phyloP scores from a whole-genome alignment of 2,113 vertebrate species.

The Lagopus muta region DNA sequence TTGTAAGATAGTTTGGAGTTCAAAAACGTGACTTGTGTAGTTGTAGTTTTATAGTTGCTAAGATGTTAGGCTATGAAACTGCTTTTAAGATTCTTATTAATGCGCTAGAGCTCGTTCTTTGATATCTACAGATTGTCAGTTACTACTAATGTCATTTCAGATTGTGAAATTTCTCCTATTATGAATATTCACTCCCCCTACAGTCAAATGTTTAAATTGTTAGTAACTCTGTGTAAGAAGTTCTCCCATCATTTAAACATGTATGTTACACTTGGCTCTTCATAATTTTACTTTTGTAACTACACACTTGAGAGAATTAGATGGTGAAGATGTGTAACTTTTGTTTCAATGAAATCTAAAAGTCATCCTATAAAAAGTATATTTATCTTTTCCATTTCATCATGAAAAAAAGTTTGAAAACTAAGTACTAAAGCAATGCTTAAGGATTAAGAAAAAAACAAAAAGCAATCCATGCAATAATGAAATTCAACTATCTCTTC shows the following conservation, averaged over 20 bases:
- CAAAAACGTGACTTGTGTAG: slow-evolving; percentile 65
- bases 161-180: slow-evolving; percentile 53
- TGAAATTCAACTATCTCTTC: background rate
- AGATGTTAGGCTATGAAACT: slow-evolving; percentile 66
- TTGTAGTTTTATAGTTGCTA: slow-evolving; percentile 73
- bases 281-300: background rate
- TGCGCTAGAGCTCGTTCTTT: slow-evolving; percentile 64
- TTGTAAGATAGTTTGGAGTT: slow-evolving; percentile 70
- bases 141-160: slow-evolving; percentile 54
- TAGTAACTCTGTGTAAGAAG: slow-evolving; percentile 40
- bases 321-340: background rate
- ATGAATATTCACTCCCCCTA: slow-evolving; percentile 80
- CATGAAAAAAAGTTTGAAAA: background rate
- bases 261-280: background rate
- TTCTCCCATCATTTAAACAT: slow-evolving; percentile 8
- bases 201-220: slow-evolving; percentile 76
- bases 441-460: slow-evolving; percentile 1
- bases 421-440: background rate
- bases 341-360: background rate
- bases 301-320: background rate
- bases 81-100: slow-evolving; percentile 69
- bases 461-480: background rate
- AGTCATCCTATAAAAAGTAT: background rate
- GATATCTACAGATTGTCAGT: slow-evolving; percentile 68
- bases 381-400: background rate